Base-by-base conservation (phyloP, 2,113 vertebrate genomes). In the Hyla sarda region DNA sequence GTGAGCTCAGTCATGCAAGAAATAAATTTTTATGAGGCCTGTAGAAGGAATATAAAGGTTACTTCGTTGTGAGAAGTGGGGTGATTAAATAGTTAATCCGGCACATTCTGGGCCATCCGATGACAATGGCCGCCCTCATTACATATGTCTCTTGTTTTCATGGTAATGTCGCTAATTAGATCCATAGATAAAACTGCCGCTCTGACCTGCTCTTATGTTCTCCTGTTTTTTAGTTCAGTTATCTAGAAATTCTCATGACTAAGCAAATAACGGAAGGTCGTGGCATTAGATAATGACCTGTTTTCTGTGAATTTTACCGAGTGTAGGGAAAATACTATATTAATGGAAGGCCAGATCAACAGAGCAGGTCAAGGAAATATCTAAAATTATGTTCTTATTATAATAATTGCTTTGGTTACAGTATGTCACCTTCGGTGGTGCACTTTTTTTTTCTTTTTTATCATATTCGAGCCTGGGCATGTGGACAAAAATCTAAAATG, bases 1-100 rank as follows among this genome's bases (percentile, higher is more conserved):
- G 37, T 74, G 23, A 73, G 19, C 9, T 19, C n/a, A 80, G 69
- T 73, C 65, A 60, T 72, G 65, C 67, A 60, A 69, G 71, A 86
- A 86, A 73, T 81, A 25, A 25, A 82, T 82, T 82, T 86, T 82
- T 50, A 86, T 82, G 67, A 86, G 52, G 34, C 74, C 67, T 74
- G 34, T 23, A 60, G 77, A n/a, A 81, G 28, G 81, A 73, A 60
- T 23, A 1, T 34, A 58, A 86, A 85, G 74, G 60, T 73, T 80
- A 77, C 23, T 5, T 54, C 32, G 41, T 41, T 34, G 19, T 13
- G 17, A 41, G 16, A 16, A 41, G 19, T 23, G 19, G n/a, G n/a
- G 34, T 71, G 7, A 41, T 30, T 71, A 41, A 71, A 71, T 30
- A 71, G 67, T 71, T 41, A 71, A 71, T 37, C 19, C 32, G 41